Evolutionary conservation across 2,888 invertebrate genomes (phyloP), one percentile per base, ranked within the genome.

Genomic region (Branchellion lobata): DNA sequence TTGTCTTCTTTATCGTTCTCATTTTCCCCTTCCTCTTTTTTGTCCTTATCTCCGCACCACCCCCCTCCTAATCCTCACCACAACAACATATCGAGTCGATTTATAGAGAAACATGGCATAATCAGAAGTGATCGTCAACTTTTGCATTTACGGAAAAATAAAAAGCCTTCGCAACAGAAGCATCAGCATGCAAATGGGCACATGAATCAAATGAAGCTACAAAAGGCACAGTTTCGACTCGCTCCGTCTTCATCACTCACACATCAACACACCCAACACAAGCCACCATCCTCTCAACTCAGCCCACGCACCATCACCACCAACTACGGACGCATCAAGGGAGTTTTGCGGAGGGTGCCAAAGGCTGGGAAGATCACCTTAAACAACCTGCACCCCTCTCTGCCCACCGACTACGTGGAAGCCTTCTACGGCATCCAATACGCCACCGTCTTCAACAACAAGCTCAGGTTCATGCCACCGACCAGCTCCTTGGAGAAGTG

Each of bases 401-500:
- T 82, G 51, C 81, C 84, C 76, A 83, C 87, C 0, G 82, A 82
- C 14, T 91, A 92, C 1, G 95, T 96, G 27, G 96, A 94, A 88
- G 93, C 92, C 84, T 95, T 94, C 89, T 91, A 92, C 29, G 94
- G 94, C 0, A 92, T 97, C 81, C 96, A 96, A 3, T 97, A 96
- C 88, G 96, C 96, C 36, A 94, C 95, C 74, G 93, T 96, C 31
- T 95, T 96, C 40, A 90, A 93, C 65, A 95, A 94, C 8, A 92
- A 92, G 80, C 89, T 96, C 81, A 91, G 97, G 81, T 97, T 96
- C 88, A 96, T 96, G 95, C 96, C 96, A 96, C 96, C 34, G 29
- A 95, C 95, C 31, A 94, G 93, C 81, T 94, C 95, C 36, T 93
- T 94, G 78, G 92, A 94, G 47, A 84, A 85, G 86, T 88, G 95